Percentiles rank a stretch among this genome's conserved stretches.
phyloP scores from a whole-genome alignment of 2,797 vertebrate genomes.

The Buphagus erythrorhynchus region DNA sequence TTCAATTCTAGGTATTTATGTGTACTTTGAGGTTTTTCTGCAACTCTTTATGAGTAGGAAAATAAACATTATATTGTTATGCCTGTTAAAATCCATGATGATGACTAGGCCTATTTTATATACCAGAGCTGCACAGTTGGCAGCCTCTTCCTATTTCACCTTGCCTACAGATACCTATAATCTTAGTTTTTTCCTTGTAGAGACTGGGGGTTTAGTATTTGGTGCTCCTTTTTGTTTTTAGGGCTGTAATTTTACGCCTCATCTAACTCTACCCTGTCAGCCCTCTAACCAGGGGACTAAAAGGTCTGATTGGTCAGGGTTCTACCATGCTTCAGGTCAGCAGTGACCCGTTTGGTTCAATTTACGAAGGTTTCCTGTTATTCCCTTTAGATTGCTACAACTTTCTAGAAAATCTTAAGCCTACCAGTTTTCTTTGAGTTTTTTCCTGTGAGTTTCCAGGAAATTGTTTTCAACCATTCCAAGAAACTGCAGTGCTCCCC shows the following conservation, averaged over 20 bases:
- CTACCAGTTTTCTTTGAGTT: not conserved
- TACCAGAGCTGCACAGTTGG: not conserved
- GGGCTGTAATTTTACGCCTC: not conserved
- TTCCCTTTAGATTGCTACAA: not conserved
- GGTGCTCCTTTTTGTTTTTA: not conserved
- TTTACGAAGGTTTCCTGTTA: not conserved
- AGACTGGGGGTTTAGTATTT: not conserved
- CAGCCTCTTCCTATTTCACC: not conserved
- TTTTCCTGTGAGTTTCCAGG: not conserved
- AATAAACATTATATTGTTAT: not conserved
- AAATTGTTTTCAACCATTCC: not conserved
- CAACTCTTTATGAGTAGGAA: not conserved
- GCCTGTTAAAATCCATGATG: not conserved
- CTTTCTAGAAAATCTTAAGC: not conserved
- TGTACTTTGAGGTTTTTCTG: not conserved
- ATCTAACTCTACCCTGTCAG: not conserved
- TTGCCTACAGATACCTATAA: not conserved
- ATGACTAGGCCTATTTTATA: accelerated
- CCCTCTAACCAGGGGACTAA: not conserved
- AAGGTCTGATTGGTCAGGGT: not conserved
- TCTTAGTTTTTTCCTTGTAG: not conserved
- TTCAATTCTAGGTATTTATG: not conserved
- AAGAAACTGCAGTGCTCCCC: not conserved
- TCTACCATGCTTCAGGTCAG: not conserved
- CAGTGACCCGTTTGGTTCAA: not conserved